These are phyloP conservation scores for Heterochromis multidens DNA, from an alignment of 2,113 vertebrate species.

Conservation along the genomic window DNA sequence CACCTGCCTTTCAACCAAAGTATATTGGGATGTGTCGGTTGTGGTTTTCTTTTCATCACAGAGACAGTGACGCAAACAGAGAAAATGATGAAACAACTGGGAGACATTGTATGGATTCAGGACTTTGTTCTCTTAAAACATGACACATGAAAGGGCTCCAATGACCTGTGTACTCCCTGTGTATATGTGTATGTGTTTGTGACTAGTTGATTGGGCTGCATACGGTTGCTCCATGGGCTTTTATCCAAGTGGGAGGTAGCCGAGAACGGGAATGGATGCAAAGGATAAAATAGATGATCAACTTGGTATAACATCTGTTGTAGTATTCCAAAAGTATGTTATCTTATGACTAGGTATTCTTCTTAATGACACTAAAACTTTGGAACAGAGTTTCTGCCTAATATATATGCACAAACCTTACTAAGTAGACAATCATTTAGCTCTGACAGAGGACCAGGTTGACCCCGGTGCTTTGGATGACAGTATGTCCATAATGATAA, in stretches of 20 bases:
- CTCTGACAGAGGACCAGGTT: not conserved
- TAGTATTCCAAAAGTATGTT: not conserved
- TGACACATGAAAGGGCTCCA: slow-evolving; percentile 21
- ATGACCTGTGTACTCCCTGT: slow-evolving; percentile 18
- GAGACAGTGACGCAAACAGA: not conserved
- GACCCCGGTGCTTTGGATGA: not conserved
- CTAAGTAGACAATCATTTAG: not conserved
- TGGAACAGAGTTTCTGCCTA: not conserved
- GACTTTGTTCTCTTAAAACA: slow-evolving; percentile 43
- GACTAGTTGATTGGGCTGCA: slow-evolving; percentile 11
- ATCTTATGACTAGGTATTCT: not conserved
- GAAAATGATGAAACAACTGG: slow-evolving; percentile 30
- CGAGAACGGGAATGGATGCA: not conserved
- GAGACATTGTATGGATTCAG: slow-evolving; percentile 8
- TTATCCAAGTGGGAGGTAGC: slow-evolving; percentile 26
- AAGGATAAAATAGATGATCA: not conserved
- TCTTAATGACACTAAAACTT: slow-evolving; percentile 10
- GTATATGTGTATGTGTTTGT: slow-evolving; percentile 5
- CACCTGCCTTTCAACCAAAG: slow-evolving; percentile 12
- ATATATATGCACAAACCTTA: not conserved
- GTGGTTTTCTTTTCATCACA: slow-evolving; percentile 6
- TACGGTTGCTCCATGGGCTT: not conserved
- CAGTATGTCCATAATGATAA: not conserved
- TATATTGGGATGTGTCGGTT: not conserved
- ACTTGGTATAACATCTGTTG: not conserved